Evolutionary conservation across 2,797 vertebrate species (phyloP).

Genomic region (Microctenopoma steveboyesi): DNA sequence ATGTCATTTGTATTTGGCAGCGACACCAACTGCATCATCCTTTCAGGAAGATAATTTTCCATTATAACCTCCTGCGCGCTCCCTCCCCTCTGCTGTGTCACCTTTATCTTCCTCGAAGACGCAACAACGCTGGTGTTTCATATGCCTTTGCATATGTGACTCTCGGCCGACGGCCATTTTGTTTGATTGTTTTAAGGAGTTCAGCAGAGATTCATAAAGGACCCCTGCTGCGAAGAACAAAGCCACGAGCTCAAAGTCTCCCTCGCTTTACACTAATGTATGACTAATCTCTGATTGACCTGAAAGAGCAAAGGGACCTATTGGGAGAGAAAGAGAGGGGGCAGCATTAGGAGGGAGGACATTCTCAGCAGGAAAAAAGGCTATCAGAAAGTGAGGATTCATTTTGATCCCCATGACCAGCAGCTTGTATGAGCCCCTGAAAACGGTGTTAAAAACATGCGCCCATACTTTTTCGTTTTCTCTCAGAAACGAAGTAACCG

Average conservation of each 20-base stretch:
- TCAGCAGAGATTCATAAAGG: constrained; percentile 51
- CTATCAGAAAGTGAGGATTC: constrained; percentile 19
- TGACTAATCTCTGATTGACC: constrained; percentile 58
- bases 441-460: too few relatives aligned
- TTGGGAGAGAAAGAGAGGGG: constrained; percentile 15
- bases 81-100: background rate
- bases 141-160: constrained; percentile 11
- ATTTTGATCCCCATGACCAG: constrained; percentile 5
- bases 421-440: background rate
- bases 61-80: background rate
- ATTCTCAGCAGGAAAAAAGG: background rate
- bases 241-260: constrained; percentile 36
- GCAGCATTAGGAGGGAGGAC: constrained; percentile 15
- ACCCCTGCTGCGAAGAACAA: constrained; percentile 44
- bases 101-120: constrained; percentile 9
- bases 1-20: too few relatives aligned
- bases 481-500: too few relatives aligned
- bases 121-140: background rate
- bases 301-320: constrained; percentile 38
- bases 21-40: too few relatives aligned
- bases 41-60: too few relatives aligned
- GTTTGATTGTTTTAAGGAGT: constrained; percentile 59
- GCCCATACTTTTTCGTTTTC: too few relatives aligned
- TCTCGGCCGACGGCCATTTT: constrained; percentile 48
- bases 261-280: constrained; percentile 41